A percentile compares a stretch with the other conserved stretches of the same genome.
Conservation (phyloP, 30 jellyfish, hydroid and myxozoan genomes). For the Clytia hemisphaerica region DNA sequence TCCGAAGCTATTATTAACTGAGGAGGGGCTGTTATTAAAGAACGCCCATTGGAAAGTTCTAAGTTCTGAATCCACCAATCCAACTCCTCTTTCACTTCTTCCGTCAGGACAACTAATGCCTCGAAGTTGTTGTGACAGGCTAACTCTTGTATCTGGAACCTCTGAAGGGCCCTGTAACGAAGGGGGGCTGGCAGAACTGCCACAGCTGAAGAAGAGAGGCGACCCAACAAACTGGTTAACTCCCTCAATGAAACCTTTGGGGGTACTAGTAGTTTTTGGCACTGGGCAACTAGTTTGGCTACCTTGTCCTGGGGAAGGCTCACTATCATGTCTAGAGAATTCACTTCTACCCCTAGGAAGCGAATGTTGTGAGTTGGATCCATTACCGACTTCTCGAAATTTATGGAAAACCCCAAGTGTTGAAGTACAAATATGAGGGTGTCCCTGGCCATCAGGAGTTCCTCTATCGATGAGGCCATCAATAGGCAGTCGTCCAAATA, state of each 20-base stretch:
- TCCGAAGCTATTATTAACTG: background rate
- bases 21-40: background rate
- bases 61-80: slow-evolving; percentile 1
- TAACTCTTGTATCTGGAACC: slow-evolving; percentile 1
- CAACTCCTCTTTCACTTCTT: background rate
- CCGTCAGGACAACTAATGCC: background rate
- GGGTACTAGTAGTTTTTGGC: background rate
- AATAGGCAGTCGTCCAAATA: background rate
- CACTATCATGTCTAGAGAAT: background rate
- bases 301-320: background rate
- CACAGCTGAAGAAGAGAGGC: slow-evolving; percentile 21
- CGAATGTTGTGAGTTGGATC: background rate
- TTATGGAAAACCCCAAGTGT: background rate
- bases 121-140: background rate
- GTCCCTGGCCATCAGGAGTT: background rate
- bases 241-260: slow-evolving; percentile 11
- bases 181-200: slow-evolving; percentile 28
- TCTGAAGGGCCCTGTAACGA: slow-evolving; percentile 11
- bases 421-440: background rate
- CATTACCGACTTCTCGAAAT: background rate
- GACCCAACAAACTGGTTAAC: slow-evolving; percentile 16
- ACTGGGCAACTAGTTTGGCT: background rate
- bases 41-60: background rate
- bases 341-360: background rate
- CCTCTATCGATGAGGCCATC: background rate